These are phyloP conservation scores for Phylloscopus whistleri DNA, from an alignment of 2,113 vertebrate species.

Conservation along the genomic window DNA sequence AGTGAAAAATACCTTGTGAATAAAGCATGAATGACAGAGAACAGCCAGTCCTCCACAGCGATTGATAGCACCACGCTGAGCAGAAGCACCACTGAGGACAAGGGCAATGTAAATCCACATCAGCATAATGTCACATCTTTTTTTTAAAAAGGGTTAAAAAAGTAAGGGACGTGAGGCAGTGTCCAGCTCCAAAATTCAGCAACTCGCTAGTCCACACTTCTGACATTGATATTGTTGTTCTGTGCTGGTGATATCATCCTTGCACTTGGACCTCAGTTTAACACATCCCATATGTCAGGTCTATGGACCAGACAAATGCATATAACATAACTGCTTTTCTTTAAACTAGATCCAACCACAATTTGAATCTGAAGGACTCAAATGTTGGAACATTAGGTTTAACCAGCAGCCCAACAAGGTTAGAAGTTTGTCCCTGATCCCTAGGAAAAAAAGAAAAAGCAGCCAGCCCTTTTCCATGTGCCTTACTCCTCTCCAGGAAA, in stretches of 20 bases:
- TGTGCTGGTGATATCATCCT: conserved; percentile 39
- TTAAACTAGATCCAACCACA: conserved; percentile 29
- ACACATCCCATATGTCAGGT: conserved; percentile 47
- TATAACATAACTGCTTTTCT: not conserved
- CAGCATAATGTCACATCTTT: not conserved
- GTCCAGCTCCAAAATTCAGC: not conserved
- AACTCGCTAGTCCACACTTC: not conserved
- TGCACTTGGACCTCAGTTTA: conserved; percentile 23
- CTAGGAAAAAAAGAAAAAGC: not conserved
- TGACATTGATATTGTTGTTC: conserved; percentile 13
- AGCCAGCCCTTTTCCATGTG: conserved; percentile 4
- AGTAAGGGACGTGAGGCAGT: not conserved
- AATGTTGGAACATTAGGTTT: conserved; percentile 14
- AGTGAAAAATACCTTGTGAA: not conserved
- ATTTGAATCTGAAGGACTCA: conserved; percentile 15
- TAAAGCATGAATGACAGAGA: not conserved
- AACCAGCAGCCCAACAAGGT: not conserved
- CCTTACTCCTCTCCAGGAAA: conserved; percentile 5
- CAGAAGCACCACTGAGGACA: not conserved
- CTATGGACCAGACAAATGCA: conserved; percentile 13
- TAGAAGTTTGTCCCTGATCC: not conserved
- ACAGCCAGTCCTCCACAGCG: not conserved
- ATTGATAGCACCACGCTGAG: not conserved
- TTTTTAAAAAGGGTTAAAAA: not conserved
- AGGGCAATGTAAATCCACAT: not conserved